These are phyloP conservation scores for Sebastiscus tertius DNA, from an alignment of 2,797 vertebrate species.

Conservation along the genomic window DNA sequence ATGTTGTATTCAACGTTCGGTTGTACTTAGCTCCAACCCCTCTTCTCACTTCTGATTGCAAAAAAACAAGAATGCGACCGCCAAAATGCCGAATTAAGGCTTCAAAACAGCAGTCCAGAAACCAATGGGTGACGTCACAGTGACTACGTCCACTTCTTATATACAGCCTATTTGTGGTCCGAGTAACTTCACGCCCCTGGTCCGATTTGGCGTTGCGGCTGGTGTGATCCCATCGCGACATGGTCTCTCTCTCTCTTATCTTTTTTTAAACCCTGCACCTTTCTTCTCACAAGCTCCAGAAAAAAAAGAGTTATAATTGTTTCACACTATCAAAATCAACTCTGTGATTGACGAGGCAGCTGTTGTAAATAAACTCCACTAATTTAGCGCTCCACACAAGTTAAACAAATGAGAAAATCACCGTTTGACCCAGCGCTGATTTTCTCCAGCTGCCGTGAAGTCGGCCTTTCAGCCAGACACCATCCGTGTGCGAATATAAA, in stretches of 20 bases:
- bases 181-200: too few species aligned
- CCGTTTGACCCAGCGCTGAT: slow-evolving; percentile 19
- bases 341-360: too few species aligned
- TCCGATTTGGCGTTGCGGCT: not conserved
- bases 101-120: too few species aligned
- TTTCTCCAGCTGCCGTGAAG: slow-evolving; percentile 43
- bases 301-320: not conserved
- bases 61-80: too few species aligned
- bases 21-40: too few species aligned
- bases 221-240: not conserved
- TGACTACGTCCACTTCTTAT: too few species aligned
- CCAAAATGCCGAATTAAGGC: too few species aligned
- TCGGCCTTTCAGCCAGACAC: slow-evolving; percentile 33
- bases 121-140: fast-evolving
- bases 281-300: not conserved
- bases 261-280: not conserved
- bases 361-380: not conserved
- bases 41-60: too few species aligned
- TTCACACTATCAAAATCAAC: not conserved
- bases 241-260: not conserved
- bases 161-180: too few species aligned
- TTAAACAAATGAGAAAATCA: slow-evolving; percentile 6
- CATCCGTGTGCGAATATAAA: slow-evolving; percentile 43
- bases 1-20: too few species aligned
- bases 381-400: not conserved